Evolutionary conservation across 2,888 invertebrate genomes (phyloP).

Genomic region (Ischnura elegans): DNA sequence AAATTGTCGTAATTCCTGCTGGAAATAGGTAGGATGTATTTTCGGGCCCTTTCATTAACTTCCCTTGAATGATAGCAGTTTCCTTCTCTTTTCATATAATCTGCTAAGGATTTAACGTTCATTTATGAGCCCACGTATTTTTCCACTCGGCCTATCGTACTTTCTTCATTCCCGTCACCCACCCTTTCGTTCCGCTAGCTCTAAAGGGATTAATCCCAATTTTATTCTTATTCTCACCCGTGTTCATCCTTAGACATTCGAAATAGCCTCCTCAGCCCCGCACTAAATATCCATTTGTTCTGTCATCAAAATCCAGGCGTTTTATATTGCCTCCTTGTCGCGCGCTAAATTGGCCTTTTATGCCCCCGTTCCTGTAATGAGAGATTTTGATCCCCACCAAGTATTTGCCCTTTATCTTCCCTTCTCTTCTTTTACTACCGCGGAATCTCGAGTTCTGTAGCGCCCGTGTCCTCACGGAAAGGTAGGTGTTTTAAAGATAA

Average conservation of each 20-base stretch:
- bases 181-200: background rate
- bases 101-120: background rate
- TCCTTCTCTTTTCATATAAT: constrained; percentile 6
- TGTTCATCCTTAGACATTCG: background rate
- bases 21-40: background rate
- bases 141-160: background rate
- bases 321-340: background rate
- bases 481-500: no score
- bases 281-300: background rate
- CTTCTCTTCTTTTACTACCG: background rate
- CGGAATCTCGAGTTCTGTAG: background rate
- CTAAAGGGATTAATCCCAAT: background rate
- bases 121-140: background rate
- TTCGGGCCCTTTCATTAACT: background rate
- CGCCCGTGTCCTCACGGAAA: no score
- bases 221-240: background rate
- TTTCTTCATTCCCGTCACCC: background rate
- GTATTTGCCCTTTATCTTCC: background rate
- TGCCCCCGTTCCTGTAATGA: background rate
- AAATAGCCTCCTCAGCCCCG: background rate
- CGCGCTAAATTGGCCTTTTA: background rate
- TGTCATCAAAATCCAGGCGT: background rate
- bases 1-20: background rate
- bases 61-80: background rate
- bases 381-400: no score